These are phyloP conservation scores for Natrix natrix DNA, from an alignment of 2,797 vertebrate genomes.

Conservation along the genomic window DNA sequence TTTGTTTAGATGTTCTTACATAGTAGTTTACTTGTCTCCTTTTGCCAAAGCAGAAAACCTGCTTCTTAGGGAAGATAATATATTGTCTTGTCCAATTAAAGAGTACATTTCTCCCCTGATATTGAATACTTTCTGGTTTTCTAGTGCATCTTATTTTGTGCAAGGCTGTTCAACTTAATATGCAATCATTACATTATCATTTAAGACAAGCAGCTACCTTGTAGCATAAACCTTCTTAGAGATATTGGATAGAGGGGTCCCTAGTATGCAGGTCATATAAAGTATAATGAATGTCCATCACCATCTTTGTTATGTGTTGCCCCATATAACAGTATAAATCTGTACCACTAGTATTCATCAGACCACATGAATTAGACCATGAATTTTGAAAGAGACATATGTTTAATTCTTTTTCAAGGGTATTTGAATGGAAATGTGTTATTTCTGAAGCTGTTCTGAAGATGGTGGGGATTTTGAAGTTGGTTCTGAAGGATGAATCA, in stretches of 20 bases:
- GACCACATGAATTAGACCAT: not conserved
- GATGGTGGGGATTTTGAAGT: not conserved
- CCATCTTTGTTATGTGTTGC: not conserved
- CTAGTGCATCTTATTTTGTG: not conserved
- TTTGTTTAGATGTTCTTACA: not conserved
- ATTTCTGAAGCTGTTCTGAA: not conserved
- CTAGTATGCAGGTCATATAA: not conserved
- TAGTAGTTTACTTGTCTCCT: not conserved
- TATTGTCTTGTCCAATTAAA: not conserved
- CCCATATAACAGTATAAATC: not conserved
- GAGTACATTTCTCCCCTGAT: not conserved
- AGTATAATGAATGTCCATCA: not conserved
- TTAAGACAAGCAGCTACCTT: not conserved
- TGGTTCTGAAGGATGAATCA: not conserved
- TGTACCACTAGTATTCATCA: not conserved
- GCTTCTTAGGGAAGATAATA: not conserved
- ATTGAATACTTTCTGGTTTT: not conserved
- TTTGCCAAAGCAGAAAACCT: not conserved
- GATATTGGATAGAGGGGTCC: not conserved
- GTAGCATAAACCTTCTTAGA: not conserved
- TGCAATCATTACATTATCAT: not conserved
- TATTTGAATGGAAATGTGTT: not conserved
- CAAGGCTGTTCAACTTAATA: not conserved
- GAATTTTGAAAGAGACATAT: not conserved
- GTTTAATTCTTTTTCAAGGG: not conserved